Conservation (phyloP, 2,113 vertebrate genomes). For the Channa argus region DNA sequence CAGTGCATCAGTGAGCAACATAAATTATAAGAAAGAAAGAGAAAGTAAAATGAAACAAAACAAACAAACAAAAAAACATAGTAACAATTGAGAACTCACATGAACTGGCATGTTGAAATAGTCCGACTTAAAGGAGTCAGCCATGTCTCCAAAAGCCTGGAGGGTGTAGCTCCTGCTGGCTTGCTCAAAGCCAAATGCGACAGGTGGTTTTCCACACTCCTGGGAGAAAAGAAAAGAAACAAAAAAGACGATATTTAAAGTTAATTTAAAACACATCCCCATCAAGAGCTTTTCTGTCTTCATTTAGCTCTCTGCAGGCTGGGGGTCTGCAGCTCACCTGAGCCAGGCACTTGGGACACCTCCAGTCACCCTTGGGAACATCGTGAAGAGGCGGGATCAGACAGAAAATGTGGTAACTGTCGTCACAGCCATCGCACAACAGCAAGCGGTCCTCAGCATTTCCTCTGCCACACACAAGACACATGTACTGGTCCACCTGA, state of each 20-base stretch:
- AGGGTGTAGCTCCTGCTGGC: slow-evolving; percentile 94
- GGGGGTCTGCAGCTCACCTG: slow-evolving; percentile 86
- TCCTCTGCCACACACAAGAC: slow-evolving; percentile 92
- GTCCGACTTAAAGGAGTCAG: slow-evolving; percentile 97
- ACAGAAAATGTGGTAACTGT: slow-evolving; percentile 98
- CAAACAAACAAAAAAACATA: background rate
- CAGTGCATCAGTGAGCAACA: no score
- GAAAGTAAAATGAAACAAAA: no score
- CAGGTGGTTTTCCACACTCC: slow-evolving; percentile 97
- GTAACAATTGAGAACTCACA: slow-evolving; percentile 81
- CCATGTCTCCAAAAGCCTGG: slow-evolving; percentile 96
- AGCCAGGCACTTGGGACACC: slow-evolving; percentile 96
- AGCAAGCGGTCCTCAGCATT: slow-evolving; percentile 93
- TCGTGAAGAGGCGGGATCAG: slow-evolving; percentile 96
- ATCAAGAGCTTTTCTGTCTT: slow-evolving; percentile 8
- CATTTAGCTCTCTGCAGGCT: slow-evolving; percentile 2
- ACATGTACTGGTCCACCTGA: slow-evolving; percentile 97
- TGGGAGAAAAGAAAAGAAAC: slow-evolving; percentile 61
- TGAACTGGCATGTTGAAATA: slow-evolving; percentile 99
- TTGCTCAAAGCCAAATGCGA: slow-evolving; percentile 98
- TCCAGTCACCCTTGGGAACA: slow-evolving; percentile 98
- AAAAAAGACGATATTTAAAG: background rate
- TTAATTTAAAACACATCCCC: background rate
- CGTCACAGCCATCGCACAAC: slow-evolving; percentile 96
- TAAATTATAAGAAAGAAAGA: no score